Evolutionary conservation across 2,888 invertebrate genomes (phyloP).

Genomic region (Campaea margaritaria): DNA sequence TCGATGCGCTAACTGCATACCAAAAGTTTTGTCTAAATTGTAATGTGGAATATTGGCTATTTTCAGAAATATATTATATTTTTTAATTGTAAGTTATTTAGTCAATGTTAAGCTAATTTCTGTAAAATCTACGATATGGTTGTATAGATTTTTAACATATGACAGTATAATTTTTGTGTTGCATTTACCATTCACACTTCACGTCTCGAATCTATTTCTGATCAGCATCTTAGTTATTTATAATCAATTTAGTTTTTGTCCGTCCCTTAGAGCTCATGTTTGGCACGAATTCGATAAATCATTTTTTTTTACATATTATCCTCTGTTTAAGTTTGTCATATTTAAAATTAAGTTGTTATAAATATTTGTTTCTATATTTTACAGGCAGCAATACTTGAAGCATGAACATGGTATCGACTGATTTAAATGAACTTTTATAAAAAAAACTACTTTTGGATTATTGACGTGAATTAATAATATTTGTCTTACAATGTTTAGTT

Average conservation of each 20-base stretch:
- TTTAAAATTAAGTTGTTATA: constrained; percentile 17
- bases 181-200: constrained; percentile 62
- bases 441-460: too few species aligned
- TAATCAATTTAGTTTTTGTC: constrained; percentile 63
- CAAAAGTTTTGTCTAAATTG: constrained; percentile 65
- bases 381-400: constrained; percentile 17
- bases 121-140: constrained; percentile 59
- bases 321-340: constrained; percentile 17
- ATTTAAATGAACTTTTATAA: too few species aligned
- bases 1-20: constrained; percentile 57
- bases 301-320: constrained; percentile 29
- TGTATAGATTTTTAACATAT: constrained; percentile 65
- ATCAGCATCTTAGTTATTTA: constrained; percentile 23
- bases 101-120: constrained; percentile 42
- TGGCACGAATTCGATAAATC: constrained; percentile 24
- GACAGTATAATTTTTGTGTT: constrained; percentile 58
- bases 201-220: constrained; percentile 40
- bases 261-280: constrained; percentile 68
- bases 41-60: constrained; percentile 61
- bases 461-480: constrained; percentile 21
- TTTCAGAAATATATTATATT: constrained; percentile 62
- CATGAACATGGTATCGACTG: constrained; percentile 4
- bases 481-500: constrained; percentile 13
- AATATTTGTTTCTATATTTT: constrained; percentile 1
- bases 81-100: constrained; percentile 53